These are phyloP conservation scores for Gila orcuttii DNA, from an alignment of 2,113 vertebrate species.

Conservation along the genomic window DNA sequence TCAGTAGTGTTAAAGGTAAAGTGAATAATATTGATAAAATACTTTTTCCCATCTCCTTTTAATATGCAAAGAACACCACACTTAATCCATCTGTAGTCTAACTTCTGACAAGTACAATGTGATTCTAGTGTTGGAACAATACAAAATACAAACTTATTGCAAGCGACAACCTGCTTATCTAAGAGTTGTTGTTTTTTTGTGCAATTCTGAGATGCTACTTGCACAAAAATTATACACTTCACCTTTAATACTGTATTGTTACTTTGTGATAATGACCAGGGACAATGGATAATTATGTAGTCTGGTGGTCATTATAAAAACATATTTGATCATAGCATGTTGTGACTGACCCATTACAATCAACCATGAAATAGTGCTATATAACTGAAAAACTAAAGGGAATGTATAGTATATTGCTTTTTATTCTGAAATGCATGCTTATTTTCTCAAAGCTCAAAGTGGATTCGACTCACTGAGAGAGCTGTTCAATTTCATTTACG, in stretches of 20 bases:
- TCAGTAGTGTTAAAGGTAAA: neutral
- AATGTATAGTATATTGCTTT: neutral
- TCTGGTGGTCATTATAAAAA: neutral
- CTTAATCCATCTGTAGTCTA: neutral
- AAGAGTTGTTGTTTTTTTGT: neutral
- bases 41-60: neutral
- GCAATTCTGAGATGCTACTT: neutral
- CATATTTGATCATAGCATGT: neutral
- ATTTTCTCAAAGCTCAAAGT: neutral
- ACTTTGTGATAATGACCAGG: neutral
- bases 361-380: neutral
- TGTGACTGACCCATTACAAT: neutral
- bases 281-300: neutral
- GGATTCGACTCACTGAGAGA: neutral
- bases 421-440: neutral
- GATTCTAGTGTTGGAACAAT: neutral
- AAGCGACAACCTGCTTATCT: neutral
- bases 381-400: neutral
- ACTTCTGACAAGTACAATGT: neutral
- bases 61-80: neutral
- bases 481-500: slow-evolving; percentile 13
- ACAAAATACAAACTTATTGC: neutral
- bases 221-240: neutral
- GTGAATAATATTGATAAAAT: neutral
- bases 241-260: neutral